These are phyloP conservation scores for Phyllostomus discolor DNA, from an alignment of 2,113 vertebrate genomes.

Conservation along the genomic window DNA sequence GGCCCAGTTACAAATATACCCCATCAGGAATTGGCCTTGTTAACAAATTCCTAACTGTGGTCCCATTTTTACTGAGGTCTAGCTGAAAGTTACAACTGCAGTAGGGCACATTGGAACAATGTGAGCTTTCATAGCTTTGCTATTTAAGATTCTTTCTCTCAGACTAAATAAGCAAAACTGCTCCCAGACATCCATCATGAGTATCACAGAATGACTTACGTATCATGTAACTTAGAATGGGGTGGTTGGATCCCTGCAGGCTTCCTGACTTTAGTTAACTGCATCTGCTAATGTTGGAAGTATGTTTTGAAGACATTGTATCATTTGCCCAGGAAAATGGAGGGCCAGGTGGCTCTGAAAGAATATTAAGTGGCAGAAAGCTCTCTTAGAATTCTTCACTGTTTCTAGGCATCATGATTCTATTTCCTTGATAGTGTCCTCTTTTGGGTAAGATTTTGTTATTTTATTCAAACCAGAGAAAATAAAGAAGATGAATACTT, in stretches of 20 bases:
- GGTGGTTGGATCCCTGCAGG: not conserved
- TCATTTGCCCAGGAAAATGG: slow-evolving; percentile 72
- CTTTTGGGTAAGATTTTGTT: slow-evolving; percentile 65
- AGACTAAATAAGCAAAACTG: slow-evolving; percentile 68
- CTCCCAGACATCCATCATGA: slow-evolving; percentile 55
- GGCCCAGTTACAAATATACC: slow-evolving; percentile 41
- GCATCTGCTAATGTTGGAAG: slow-evolving; percentile 46
- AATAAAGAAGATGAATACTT: slow-evolving; percentile 31
- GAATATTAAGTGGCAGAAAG: slow-evolving; percentile 75
- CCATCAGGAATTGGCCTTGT: slow-evolving; percentile 56
- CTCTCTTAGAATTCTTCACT: slow-evolving; percentile 65
- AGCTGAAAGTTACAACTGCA: not conserved
- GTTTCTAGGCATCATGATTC: slow-evolving; percentile 59
- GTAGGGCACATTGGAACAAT: slow-evolving; percentile 37
- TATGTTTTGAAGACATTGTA: slow-evolving; percentile 71
- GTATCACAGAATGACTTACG: slow-evolving; percentile 15
- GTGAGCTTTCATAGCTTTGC: slow-evolving; percentile 64
- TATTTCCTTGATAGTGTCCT: slow-evolving; percentile 65
- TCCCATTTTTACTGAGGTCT: slow-evolving; percentile 15
- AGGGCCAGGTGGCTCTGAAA: slow-evolving; percentile 75
- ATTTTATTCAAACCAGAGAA: slow-evolving; percentile 62
- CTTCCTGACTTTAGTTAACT: slow-evolving; percentile 31
- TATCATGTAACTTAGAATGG: not conserved
- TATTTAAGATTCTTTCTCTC: slow-evolving; percentile 69
- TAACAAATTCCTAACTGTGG: slow-evolving; percentile 48